These are phyloP conservation scores for Callithrix jacchus DNA, from an alignment of 2,113 vertebrate genomes.

Conservation along the genomic window DNA sequence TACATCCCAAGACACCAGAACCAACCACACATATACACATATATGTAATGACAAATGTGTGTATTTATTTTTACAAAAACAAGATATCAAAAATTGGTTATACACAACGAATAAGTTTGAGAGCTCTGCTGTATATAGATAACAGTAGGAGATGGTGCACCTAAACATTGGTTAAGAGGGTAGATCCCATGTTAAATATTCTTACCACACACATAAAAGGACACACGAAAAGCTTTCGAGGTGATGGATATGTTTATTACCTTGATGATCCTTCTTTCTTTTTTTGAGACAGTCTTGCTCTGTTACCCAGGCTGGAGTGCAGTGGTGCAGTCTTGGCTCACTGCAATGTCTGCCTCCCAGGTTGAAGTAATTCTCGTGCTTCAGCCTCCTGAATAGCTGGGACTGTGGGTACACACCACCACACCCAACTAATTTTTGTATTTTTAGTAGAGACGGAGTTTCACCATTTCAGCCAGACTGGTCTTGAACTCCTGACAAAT, in stretches of 20 bases:
- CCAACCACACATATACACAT: too few relatives aligned
- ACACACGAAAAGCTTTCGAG: background rate
- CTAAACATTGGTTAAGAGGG: background rate
- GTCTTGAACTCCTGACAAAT: too few relatives aligned
- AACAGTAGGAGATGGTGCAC: fast-evolving
- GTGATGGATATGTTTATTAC: background rate
- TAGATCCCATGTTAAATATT: background rate
- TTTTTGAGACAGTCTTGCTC: too few relatives aligned
- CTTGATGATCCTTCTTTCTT: background rate
- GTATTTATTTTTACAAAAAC: background rate
- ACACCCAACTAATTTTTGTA: too few relatives aligned
- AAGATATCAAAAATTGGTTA: background rate
- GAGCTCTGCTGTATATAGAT: background rate
- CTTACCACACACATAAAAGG: background rate
- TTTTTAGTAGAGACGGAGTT: too few relatives aligned
- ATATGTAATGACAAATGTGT: background rate
- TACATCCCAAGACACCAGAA: background rate
- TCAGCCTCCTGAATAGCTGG: too few relatives aligned
- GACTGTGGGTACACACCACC: too few relatives aligned
- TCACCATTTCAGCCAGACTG: too few relatives aligned
- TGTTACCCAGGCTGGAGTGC: too few relatives aligned
- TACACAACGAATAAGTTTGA: background rate
- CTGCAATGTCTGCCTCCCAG: too few relatives aligned
- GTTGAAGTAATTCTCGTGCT: too few relatives aligned
- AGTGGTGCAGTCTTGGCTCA: too few relatives aligned